phyloP scores from a whole-genome alignment of 2,113 vertebrate species.

The Fulica atra region DNA sequence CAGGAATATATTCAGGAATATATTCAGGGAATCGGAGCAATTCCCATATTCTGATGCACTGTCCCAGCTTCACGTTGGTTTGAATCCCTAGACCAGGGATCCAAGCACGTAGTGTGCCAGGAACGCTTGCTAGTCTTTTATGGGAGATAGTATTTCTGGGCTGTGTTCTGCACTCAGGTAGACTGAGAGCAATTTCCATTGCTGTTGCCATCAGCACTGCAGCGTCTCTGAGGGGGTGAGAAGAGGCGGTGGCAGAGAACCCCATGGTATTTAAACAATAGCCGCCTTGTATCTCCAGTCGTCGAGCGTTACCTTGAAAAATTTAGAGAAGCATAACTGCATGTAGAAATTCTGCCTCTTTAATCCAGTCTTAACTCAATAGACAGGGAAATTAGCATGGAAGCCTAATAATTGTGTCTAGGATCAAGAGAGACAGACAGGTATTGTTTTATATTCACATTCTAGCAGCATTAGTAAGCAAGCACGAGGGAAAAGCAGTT shows the following conservation, averaged over 20 bases:
- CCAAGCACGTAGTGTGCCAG: accelerated
- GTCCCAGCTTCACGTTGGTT: not conserved
- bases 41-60: not conserved
- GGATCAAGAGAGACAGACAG: constrained; percentile 32
- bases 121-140: not conserved
- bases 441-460: constrained; percentile 46
- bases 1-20: too few species aligned
- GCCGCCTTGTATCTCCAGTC: not conserved
- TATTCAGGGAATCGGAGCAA: not conserved
- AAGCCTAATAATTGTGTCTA: constrained; percentile 19
- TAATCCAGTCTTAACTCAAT: not conserved
- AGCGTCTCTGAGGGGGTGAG: not conserved
- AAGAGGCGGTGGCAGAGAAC: not conserved
- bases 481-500: constrained; percentile 51
- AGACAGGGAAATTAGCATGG: constrained; percentile 24
- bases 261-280: not conserved
- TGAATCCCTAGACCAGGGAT: not conserved
- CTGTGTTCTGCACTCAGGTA: not conserved
- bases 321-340: not conserved
- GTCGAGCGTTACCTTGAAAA: not conserved
- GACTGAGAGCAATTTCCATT: not conserved
- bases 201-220: not conserved
- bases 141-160: not conserved
- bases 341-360: not conserved
- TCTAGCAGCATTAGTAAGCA: constrained; percentile 45